Conservation (phyloP, 2,888 invertebrate genomes). For the Drosophila fungiperda region DNA sequence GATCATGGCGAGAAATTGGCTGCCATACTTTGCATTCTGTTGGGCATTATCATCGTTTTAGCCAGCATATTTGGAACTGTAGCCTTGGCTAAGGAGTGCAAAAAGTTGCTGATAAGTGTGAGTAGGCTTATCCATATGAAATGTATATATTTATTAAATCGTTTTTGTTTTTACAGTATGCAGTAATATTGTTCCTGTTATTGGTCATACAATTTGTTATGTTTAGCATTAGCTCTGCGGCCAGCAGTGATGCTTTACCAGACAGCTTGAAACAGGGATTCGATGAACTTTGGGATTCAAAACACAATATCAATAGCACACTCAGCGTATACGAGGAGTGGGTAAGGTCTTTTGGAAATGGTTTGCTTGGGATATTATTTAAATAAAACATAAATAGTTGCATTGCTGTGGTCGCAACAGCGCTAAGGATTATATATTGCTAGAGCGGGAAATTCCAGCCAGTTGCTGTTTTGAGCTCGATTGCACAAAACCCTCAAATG, state of each 20-base stretch:
- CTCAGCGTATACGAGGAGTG: conserved; percentile 76
- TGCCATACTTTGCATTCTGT: conserved; percentile 65
- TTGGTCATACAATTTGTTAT: conserved; percentile 76
- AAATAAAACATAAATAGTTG: conserved; percentile 50
- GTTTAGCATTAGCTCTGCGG: conserved; percentile 76
- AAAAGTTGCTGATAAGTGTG: conserved; percentile 75
- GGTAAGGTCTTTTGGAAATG: conserved; percentile 55
- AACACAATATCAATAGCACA: conserved; percentile 55
- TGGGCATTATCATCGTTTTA: conserved; percentile 72
- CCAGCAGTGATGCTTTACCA: conserved; percentile 64
- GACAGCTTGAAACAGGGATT: conserved; percentile 69
- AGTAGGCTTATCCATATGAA: conserved; percentile 20
- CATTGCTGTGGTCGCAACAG: conserved; percentile 81
- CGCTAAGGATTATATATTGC: conserved; percentile 74
- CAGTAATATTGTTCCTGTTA: conserved; percentile 73
- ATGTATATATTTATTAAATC: not conserved
- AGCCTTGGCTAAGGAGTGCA: conserved; percentile 61
- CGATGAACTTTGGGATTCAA: conserved; percentile 77
- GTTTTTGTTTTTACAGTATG: conserved; percentile 61
- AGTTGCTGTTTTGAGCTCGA: conserved; percentile 77
- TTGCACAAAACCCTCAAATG: conserved; percentile 70
- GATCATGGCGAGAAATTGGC: conserved; percentile 76
- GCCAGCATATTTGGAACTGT: conserved; percentile 70
- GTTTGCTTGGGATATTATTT: not conserved
- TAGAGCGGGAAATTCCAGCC: conserved; percentile 70